Conservation (phyloP, 2,113 vertebrate genomes). For the Aspidoscelis tigris region DNA sequence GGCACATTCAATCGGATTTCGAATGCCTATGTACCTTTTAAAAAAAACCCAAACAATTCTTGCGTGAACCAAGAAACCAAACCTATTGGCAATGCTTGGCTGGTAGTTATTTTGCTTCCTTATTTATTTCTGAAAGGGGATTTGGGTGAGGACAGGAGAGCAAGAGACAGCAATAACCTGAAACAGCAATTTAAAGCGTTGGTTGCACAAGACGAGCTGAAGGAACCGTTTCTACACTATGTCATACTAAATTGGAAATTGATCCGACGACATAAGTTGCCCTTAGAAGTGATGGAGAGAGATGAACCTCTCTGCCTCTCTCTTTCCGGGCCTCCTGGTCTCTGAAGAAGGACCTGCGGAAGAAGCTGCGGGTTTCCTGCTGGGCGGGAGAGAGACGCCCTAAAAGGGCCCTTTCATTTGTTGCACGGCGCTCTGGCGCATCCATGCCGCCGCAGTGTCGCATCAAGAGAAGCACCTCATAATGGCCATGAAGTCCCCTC, state of each 20-base stretch:
- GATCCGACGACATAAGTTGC: constrained; percentile 40
- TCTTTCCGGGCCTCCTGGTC: constrained; percentile 34
- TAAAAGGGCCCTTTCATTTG: constrained; percentile 43
- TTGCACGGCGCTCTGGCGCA: constrained; percentile 37
- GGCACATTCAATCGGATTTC: too few species aligned
- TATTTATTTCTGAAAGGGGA: too few species aligned
- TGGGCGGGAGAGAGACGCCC: background rate
- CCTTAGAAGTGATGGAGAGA: constrained; percentile 23
- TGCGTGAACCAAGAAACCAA: background rate
- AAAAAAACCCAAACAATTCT: too few species aligned
- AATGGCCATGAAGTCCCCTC: background rate
- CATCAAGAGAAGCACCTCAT: constrained; percentile 48
- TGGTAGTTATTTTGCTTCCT: background rate
- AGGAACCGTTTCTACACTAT: constrained; percentile 21
- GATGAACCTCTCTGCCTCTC: background rate
- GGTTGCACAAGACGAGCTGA: background rate
- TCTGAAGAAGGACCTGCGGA: constrained; percentile 26
- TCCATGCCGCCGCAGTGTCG: constrained; percentile 34
- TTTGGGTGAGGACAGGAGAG: too few species aligned
- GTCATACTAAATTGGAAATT: constrained; percentile 56
- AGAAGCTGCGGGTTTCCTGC: background rate
- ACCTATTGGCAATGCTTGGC: too few species aligned
- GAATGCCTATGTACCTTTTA: too few species aligned
- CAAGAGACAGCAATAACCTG: background rate
- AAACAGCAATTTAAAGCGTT: background rate